Evolutionary conservation across 2,113 vertebrate species (phyloP), one percentile per base, ranked within the genome.

Genomic region (Hystrix brachyura): DNA sequence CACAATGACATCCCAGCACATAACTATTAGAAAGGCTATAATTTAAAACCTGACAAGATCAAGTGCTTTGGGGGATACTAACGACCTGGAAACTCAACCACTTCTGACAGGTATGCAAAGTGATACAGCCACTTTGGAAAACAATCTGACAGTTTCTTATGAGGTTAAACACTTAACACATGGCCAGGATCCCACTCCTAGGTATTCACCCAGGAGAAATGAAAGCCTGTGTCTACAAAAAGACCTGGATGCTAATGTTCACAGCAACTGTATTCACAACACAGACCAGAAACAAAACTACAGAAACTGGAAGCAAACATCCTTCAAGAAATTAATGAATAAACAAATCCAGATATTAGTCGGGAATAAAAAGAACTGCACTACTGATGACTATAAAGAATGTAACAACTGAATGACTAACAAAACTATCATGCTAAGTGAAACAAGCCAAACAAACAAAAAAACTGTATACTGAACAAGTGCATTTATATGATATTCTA

Each of bases 281-380:
- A 76, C 21, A 38, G 38, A 38, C 38, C 38, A 38, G 38, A 38
- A 38, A 38, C 38, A 38, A 38, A 38, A 38, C 38, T 38, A 84
- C 17, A 95, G 91, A 86, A 86, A 51, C 69, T 71, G 6, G 38
- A 84, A 95, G 60, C 15, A 81, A 74, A 90, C 34, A 94, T 21
- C 51, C 46, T 48, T 82, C 18, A 74, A 92, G 19, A 48, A 80
- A 9, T 69, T 90, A 90, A 79, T 46, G 1, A 6, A 80, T 48
- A 87, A 87, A 92, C 18, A 69, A 87, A 94, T 95, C 0, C 69
- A 3, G 15, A 67, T 46, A 84, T 53, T 43, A 59, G 27, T 64
- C 2, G 59, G 21, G 46, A 94, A 97, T 84, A 96, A 93, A 95
- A 93, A 80, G 15, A 25, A 95, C 92, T 46, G 10, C 34, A 89